Percentiles rank a stretch among this genome's conserved stretches.
phyloP scores from a whole-genome alignment of 1,140 invertebrate species.

The Achatina immaculata region DNA sequence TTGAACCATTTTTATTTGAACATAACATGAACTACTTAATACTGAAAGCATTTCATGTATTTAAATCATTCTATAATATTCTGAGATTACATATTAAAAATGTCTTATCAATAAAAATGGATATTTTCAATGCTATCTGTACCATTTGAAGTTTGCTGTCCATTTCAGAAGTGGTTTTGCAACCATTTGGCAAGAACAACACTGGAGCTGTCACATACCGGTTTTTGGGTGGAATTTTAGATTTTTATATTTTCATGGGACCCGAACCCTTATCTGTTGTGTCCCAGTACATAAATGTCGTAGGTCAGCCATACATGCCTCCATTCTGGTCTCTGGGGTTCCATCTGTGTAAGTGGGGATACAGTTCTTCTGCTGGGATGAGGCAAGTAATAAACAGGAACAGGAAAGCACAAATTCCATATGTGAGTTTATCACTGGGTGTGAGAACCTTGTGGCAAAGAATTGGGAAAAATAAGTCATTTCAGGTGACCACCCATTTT shows the following conservation, averaged over 20 bases:
- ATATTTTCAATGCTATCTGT: no score
- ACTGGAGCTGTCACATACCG: constrained; percentile 27
- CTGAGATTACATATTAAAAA: no score
- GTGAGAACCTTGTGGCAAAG: no score
- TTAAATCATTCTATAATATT: no score
- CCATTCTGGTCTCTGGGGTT: constrained; percentile 65
- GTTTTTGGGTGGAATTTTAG: constrained; percentile 52
- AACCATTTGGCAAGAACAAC: neutral
- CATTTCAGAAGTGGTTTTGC: constrained; percentile 35
- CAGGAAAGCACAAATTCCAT: constrained; percentile 54
- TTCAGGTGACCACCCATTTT: no score
- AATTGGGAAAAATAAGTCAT: no score
- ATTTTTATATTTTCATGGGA: constrained; percentile 69
- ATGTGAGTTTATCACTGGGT: constrained; percentile 54
- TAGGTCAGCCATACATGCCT: constrained; percentile 60
- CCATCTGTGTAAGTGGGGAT: constrained; percentile 60
- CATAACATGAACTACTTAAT: no score
- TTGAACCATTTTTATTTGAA: no score
- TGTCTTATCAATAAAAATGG: no score
- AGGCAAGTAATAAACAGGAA: constrained; percentile 56
- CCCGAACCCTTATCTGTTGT: constrained; percentile 79
- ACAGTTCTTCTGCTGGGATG: constrained; percentile 46
- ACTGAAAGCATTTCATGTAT: no score
- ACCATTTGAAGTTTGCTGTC: no score
- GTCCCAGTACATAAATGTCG: constrained; percentile 80